Evolutionary conservation across 2,888 invertebrate species (phyloP), one percentile per base, ranked within the genome.

Genomic region (Griposia aprilina): DNA sequence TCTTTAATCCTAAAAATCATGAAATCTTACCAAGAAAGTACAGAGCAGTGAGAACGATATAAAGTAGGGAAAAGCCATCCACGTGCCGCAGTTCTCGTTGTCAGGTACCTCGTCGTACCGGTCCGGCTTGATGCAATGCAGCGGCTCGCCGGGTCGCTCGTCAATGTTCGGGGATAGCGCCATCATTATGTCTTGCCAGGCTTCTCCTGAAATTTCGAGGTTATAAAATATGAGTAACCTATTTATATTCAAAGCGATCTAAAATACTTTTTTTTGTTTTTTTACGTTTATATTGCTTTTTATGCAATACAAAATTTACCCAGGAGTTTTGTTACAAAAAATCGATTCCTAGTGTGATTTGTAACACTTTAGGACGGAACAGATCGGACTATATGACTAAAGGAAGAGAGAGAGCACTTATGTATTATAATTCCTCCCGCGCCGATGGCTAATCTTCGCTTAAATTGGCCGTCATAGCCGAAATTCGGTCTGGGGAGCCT

Each of bases 141-240:
- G 94, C 98, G 99, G 91, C 97, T 98, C 77, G 0, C 84, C 87
- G 0, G 95, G 95, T 0, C 94, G 90, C 78, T 96, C 94, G 4
- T 92, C 92, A 0, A 87, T 90, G 57, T 95, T 95, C 0, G 92
- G 93, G 0, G 96, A 96, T 0, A 96, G 68, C 0, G 95, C 96
- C 97, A 99, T 97, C 99, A 99, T 99, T 78, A 99, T 99, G 68
- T 99, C 99, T 95, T 99, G 99, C 99, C 99, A 99, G 0, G 99
- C 99, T 97, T 99, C 99, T 89, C 99, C 99, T 80, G 26, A 36
- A 82, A 75, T 55, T 30, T 6, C 23, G 0, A 1, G 0, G n/a
- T 20, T 1, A 17, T n/a, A 23, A 17, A n/a, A 17, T 41, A 26
- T 68, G 15, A 55, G 50, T 52, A 17, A 48, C 26, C 17, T 45